A percentile compares a stretch with the other conserved stretches of the same genome.
phyloP scores from a whole-genome alignment of 2,888 invertebrate genomes.

The Hypomecis punctinalis region DNA sequence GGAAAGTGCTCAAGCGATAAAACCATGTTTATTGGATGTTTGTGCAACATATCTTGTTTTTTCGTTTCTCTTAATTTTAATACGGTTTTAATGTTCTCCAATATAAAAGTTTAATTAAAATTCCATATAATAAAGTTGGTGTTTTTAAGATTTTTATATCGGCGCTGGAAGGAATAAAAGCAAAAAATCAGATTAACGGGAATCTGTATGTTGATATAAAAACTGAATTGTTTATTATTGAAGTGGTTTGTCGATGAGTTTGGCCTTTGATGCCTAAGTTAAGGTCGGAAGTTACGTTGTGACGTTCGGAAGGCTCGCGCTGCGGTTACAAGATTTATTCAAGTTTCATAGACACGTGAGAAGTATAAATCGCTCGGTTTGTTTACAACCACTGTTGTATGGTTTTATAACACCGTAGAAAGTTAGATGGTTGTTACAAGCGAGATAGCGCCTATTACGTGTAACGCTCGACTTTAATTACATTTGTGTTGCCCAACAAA shows the following conservation, averaged over 20 bases:
- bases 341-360: conserved; percentile 30
- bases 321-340: conserved; percentile 29
- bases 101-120: conserved; percentile 48
- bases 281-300: conserved; percentile 37
- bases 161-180: conserved; percentile 28
- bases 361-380: conserved; percentile 29
- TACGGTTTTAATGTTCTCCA: conserved; percentile 52
- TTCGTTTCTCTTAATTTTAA: conserved; percentile 62
- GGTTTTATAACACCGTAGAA: conserved; percentile 30
- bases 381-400: conserved; percentile 30
- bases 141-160: conserved; percentile 36
- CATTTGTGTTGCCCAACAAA: conserved; percentile 9
- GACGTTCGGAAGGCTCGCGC: conserved; percentile 30
- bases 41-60: conserved; percentile 56
- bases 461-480: conserved; percentile 31
- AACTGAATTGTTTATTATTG: conserved; percentile 25
- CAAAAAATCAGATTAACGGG: conserved; percentile 28
- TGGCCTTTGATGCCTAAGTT: conserved; percentile 37
- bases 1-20: conserved; percentile 72
- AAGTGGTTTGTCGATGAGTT: conserved; percentile 21
- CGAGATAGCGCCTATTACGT: conserved; percentile 17
- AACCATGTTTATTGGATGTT: conserved; percentile 65
- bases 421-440: conserved; percentile 25
- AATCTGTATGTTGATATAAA: conserved; percentile 24
- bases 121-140: conserved; percentile 41